Evolutionary conservation across 64 coral and sea anemone species (phyloP), one percentile per base, ranked within the genome.

Genomic region (Montipora capricornis): DNA sequence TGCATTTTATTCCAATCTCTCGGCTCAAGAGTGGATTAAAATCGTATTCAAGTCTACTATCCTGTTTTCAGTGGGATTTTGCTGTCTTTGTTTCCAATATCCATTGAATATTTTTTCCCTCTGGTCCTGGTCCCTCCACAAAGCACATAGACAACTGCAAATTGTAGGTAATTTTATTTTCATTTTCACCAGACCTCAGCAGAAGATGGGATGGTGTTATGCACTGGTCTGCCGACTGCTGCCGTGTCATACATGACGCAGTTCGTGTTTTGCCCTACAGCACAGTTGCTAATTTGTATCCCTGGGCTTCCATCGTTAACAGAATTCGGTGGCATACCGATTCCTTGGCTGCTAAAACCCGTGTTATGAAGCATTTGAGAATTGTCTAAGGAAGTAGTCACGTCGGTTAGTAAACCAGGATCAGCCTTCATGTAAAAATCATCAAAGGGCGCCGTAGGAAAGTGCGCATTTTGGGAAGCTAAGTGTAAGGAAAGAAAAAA

Each of bases 331-430:
- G 82, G 60, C 62, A 86, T 86, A 11, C 53, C 53, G 6, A 86
- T 71, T 86, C 64, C 82, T 46, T 70, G 82, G 45, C 12, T 70
- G 61, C 50, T 86, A 51, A 86, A 86, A 71, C 82, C 82, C 62
- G 82, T 69, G 19, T 86, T 86, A 22, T 86, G 82, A 86, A 86
- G 17, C 82, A 86, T 86, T 86, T 86, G 82, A 86, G 82, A 73
- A 73, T 86, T 86, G 45, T 73, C 82, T 66, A 86, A 50, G 3
- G 64, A 12, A 10, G 82, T 49, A 5, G 61, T 13, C 17, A 86
- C 66, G 48, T 86, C 82, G 16, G 15, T 73, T 44, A 66, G 62
- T 19, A 86, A 73, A 50, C 82, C 66, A 86, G 64, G 16, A 86
- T 86, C 82, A 71, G 5, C 37, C 82, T 86, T 86, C 66, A 86